Evolutionary conservation across 2,113 vertebrate genomes (phyloP).

Genomic region (Poeciliopsis prolifica): DNA sequence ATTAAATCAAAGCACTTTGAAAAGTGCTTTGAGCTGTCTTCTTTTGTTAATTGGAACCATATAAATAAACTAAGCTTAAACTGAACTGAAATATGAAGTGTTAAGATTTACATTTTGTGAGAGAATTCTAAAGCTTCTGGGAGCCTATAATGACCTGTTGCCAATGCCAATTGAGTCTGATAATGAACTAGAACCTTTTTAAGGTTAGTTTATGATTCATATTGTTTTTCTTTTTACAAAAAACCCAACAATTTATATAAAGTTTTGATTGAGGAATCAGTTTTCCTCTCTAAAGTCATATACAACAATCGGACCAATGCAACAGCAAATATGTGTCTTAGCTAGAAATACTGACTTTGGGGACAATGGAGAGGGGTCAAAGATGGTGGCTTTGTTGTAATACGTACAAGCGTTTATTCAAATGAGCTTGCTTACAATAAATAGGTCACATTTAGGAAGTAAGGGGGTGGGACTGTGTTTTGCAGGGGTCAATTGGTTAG

Average conservation of each 20-base stretch:
- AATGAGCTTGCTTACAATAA: slow-evolving; percentile 18
- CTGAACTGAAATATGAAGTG: no score
- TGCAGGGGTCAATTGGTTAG: slow-evolving; percentile 48
- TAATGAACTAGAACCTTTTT: no score
- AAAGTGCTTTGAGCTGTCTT: no score
- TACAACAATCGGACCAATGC: not conserved
- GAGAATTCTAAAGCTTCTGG: no score
- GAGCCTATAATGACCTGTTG: no score
- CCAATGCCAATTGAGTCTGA: no score
- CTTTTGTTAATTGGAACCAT: no score
- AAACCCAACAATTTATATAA: not conserved
- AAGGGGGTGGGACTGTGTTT: slow-evolving; percentile 18
- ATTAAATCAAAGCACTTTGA: no score
- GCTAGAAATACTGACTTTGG: not conserved
- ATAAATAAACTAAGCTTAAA: no score
- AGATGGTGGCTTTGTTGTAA: not conserved
- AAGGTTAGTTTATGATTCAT: no score
- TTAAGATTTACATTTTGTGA: no score
- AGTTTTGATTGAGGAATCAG: not conserved
- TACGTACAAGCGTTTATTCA: not conserved
- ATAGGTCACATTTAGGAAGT: slow-evolving; percentile 42
- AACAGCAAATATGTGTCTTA: not conserved
- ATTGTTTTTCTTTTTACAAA: no score
- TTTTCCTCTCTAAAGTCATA: not conserved
- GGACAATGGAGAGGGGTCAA: not conserved